These are phyloP conservation scores for Paracanthobrama guichenoti DNA, from an alignment of 2,113 vertebrate species.

Conservation along the genomic window DNA sequence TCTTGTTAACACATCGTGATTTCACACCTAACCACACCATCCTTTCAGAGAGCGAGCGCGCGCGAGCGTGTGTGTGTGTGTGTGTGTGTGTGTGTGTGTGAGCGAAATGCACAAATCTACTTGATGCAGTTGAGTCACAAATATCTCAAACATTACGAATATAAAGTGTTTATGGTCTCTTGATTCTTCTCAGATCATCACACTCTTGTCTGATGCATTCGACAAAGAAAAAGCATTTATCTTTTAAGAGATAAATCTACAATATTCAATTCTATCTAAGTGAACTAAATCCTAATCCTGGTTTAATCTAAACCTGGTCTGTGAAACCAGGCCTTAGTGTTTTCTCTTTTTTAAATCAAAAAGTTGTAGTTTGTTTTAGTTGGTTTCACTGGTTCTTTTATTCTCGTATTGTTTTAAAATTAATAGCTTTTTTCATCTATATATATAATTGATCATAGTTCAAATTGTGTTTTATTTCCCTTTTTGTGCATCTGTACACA, in stretches of 20 bases:
- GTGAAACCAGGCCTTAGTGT: too few relatives aligned
- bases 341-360: neutral
- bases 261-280: neutral
- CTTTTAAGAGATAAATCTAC: neutral
- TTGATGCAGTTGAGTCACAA: neutral
- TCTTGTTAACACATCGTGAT: constrained; percentile 19
- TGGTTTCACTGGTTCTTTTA: neutral
- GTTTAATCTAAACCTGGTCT: too few relatives aligned
- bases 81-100: neutral
- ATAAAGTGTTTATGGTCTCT: neutral
- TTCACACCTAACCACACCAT: constrained; percentile 15
- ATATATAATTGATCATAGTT: neutral
- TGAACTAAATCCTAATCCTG: too few relatives aligned
- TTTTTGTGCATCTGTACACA: neutral
- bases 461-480: neutral
- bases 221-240: neutral
- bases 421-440: neutral
- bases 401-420: neutral
- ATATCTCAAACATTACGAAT: neutral
- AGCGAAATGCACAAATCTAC: neutral
- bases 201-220: neutral
- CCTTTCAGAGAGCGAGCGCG: neutral
- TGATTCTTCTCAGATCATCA: neutral
- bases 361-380: neutral
- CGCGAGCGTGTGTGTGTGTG: neutral